These are phyloP conservation scores for Carcinoscorpius rotundicauda DNA, from an alignment of 1,140 invertebrate species.

Conservation along the genomic window DNA sequence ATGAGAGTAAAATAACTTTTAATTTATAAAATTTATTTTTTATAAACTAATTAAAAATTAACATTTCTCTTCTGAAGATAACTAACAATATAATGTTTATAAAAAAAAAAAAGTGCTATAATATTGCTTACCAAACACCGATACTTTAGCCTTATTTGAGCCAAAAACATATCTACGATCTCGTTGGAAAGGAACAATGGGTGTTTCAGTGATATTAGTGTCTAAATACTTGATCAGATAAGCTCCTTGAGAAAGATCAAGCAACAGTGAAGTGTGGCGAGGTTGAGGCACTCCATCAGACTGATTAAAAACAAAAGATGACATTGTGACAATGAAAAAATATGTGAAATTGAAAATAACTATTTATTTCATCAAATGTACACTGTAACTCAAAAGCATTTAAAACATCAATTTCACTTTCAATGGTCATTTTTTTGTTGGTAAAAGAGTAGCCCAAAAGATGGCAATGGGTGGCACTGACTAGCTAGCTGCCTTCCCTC, in stretches of 20 bases:
- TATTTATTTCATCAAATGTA: too few relatives aligned
- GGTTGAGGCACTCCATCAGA: constrained; percentile 86
- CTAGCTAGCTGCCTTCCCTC: too few relatives aligned
- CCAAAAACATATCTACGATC: constrained; percentile 88
- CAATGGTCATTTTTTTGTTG: too few relatives aligned
- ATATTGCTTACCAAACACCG: constrained; percentile 52
- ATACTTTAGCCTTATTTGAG: constrained; percentile 74
- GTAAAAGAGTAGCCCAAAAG: too few relatives aligned
- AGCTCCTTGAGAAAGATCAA: constrained; percentile 82
- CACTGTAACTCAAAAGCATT: too few relatives aligned
- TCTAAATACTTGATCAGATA: constrained; percentile 91
- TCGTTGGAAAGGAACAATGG: constrained; percentile 74
- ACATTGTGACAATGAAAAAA: too few relatives aligned
- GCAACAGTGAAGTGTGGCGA: constrained; percentile 75
- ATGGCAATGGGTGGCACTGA: too few relatives aligned
- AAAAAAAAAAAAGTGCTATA: not conserved
- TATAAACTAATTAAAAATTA: constrained; percentile 5
- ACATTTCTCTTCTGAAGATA: constrained; percentile 1
- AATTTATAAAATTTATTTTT: not conserved
- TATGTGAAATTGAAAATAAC: too few relatives aligned
- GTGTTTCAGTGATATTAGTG: constrained; percentile 82
- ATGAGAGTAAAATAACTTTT: not conserved
- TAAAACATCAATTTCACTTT: too few relatives aligned
- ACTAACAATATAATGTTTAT: constrained; percentile 5
- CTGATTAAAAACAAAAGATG: constrained; percentile 32